Evolutionary conservation across 2,888 invertebrate genomes (phyloP).

Genomic region (Eudasyphora cyanicolor): DNA sequence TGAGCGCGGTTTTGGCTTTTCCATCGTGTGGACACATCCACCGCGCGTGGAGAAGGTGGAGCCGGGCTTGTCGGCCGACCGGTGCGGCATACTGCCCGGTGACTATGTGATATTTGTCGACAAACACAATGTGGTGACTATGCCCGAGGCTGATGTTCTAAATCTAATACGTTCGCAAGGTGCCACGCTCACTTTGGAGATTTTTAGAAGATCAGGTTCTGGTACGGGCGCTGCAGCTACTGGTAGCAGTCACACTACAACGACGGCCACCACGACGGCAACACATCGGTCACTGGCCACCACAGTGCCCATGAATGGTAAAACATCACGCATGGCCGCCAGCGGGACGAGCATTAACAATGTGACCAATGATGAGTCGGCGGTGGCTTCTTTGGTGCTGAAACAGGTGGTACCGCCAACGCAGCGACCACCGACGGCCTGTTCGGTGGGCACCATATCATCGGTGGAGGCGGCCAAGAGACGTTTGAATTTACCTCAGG

Average conservation of each 20-base stretch:
- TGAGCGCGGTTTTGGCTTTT: slow-evolving; percentile 89
- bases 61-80: slow-evolving; percentile 89
- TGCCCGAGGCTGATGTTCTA: slow-evolving; percentile 86
- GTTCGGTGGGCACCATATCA: slow-evolving; percentile 82
- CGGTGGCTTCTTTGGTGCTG: slow-evolving; percentile 67
- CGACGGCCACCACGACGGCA: slow-evolving; percentile 45
- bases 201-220: slow-evolving; percentile 82
- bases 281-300: slow-evolving; percentile 62
- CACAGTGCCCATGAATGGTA: slow-evolving; percentile 71
- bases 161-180: slow-evolving; percentile 86
- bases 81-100: slow-evolving; percentile 90
- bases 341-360: slow-evolving; percentile 68
- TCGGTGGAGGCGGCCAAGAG: slow-evolving; percentile 83
- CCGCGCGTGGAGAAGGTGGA: slow-evolving; percentile 92
- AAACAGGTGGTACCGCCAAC: slow-evolving; percentile 30
- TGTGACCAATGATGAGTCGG: slow-evolving; percentile 43
- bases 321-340: slow-evolving; percentile 67
- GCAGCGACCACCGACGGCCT: slow-evolving; percentile 85
- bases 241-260: slow-evolving; percentile 59
- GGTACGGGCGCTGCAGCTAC: slow-evolving; percentile 65
- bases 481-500: slow-evolving; percentile 88
- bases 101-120: slow-evolving; percentile 95
- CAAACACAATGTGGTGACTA: slow-evolving; percentile 91
- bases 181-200: slow-evolving; percentile 86
- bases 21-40: slow-evolving; percentile 93